Conservation (phyloP, 2,888 invertebrate genomes). For the Epistrophella euchroma region DNA sequence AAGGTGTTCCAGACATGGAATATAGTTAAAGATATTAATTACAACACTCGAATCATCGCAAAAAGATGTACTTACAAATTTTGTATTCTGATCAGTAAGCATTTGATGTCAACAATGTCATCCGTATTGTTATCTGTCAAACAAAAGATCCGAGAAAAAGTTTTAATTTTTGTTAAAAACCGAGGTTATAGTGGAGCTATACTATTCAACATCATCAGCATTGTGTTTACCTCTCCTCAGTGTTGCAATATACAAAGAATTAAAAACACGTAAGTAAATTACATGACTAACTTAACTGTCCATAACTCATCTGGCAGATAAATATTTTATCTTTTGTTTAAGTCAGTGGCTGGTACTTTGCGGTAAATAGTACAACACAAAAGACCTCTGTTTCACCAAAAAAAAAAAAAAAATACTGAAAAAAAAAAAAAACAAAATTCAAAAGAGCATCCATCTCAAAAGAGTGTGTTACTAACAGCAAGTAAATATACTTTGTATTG, state of each 20-base stretch:
- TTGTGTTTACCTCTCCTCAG: slow-evolving; percentile 17
- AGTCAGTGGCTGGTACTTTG: slow-evolving; percentile 42
- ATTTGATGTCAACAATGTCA: slow-evolving; percentile 20
- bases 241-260: not conserved
- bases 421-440: slow-evolving; percentile 44
- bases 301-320: slow-evolving; percentile 53
- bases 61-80: slow-evolving; percentile 1
- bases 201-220: not conserved
- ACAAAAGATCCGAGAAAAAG: slow-evolving; percentile 37
- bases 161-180: slow-evolving; percentile 7
- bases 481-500: slow-evolving; percentile 13
- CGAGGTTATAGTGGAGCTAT: slow-evolving; percentile 25
- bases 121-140: slow-evolving; percentile 16
- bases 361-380: slow-evolving; percentile 38
- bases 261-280: slow-evolving; percentile 39
- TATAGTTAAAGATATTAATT: not conserved
- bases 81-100: slow-evolving; percentile 11
- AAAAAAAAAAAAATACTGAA: slow-evolving; percentile 25
- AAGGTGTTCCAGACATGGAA: slow-evolving; percentile 28
- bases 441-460: slow-evolving; percentile 6
- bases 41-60: slow-evolving; percentile 6
- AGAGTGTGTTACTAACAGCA: slow-evolving; percentile 49
- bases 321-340: slow-evolving; percentile 47
- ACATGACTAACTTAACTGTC: slow-evolving; percentile 49
- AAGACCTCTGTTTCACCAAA: slow-evolving; percentile 27